These are phyloP conservation scores for Galaxea fascicularis DNA, from an alignment of 92 coral and sea anemone genomes.

Conservation along the genomic window DNA sequence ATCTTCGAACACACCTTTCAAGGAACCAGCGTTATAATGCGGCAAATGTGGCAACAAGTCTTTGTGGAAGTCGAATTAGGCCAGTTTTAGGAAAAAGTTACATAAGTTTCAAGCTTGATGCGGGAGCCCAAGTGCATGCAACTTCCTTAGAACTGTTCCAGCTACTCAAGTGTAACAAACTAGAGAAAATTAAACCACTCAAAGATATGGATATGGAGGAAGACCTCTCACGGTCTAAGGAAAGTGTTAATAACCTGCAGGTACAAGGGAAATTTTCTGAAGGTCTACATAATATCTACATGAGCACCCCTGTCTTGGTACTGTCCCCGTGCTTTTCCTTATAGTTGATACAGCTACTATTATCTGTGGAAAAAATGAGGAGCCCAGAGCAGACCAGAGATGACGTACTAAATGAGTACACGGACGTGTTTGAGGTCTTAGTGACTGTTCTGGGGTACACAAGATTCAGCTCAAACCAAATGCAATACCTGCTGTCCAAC, in stretches of 20 bases:
- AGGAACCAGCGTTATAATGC: too few relatives aligned
- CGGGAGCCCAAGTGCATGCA: not conserved
- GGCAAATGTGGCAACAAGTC: not conserved
- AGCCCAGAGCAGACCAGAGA: not conserved
- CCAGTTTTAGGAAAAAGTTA: not conserved
- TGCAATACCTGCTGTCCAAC: not conserved
- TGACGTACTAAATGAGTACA: not conserved
- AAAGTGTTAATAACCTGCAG: not conserved
- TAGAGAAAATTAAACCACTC: not conserved
- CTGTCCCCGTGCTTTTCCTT: not conserved
- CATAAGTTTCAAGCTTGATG: not conserved
- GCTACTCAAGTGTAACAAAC: not conserved
- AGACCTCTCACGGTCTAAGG: not conserved
- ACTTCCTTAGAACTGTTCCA: not conserved
- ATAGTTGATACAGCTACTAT: not conserved
- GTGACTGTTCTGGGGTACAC: constrained; percentile 1
- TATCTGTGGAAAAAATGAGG: not conserved
- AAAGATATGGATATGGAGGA: not conserved
- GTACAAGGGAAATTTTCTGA: not conserved
- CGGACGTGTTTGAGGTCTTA: constrained; percentile 7
- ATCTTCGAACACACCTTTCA: not conserved
- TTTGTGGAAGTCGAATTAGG: not conserved
- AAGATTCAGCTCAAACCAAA: constrained; percentile 5
- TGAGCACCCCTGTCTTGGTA: not conserved
- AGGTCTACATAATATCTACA: not conserved